Base-by-base conservation (phyloP, 1,140 invertebrate species). In the Chionoecetes opilio region DNA sequence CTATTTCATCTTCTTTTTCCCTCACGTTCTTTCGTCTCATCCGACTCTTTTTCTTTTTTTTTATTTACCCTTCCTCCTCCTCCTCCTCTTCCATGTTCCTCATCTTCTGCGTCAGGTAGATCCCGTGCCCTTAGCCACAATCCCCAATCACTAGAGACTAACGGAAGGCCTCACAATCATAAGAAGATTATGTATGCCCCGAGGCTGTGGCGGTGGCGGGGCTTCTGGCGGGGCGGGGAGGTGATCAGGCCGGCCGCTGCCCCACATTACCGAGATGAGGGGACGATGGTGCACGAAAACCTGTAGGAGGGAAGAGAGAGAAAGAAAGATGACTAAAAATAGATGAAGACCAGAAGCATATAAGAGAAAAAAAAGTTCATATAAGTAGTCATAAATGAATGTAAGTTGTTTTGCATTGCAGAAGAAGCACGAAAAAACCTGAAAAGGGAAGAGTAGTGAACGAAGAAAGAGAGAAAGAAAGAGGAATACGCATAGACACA, bases 101-200 rank as follows among this genome's bases (percentile, higher is more conserved):
- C 82, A 93, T 31, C 82, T 32, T 84, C 82, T 53, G 14, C 46
- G 11, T 17, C 37, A 35, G 0, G 31, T 37, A 35, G 17, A 37
- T 38, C 38, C 29, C 92, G 34, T 29, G 11, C 35, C 92, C 92
- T 32, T 93, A 53, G 85, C 86, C 93, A 31, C 86, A 94, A 94
- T 94, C 93, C 93, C 93, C 86, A 94, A 90, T 94, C 93, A 94
- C 86, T 82, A 38, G 93, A 89, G 93, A 94, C 93, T 86, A 37
- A 46, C 46, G 63, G 86, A 89, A 87, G 93, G 93, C 86, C 87
- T 94, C 46, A 86, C 93, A 94, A 90, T 94, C 93, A 94, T 90
- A 94, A 94, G 93, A 94, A 94, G 93, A 94, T 94, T 94, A 94
- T 89, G 82, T 87, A 38, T 94, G 87, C 53, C 93, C 63, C 86